Conservation (phyloP, 1,140 invertebrate species). For the Choristoneura fumiferana region DNA sequence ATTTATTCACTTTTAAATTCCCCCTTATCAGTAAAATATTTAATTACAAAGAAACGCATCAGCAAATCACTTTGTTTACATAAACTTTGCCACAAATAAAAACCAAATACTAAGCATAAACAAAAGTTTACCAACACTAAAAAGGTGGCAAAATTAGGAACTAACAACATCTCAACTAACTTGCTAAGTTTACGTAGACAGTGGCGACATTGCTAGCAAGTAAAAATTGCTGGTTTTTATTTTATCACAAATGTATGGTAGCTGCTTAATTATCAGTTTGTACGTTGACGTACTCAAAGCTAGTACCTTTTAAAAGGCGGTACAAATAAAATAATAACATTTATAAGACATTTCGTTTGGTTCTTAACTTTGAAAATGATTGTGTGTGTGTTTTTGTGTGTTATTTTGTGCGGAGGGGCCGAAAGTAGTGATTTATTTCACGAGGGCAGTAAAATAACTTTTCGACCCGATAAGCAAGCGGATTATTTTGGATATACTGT, state of each 20-base stretch:
- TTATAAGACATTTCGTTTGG: background rate
- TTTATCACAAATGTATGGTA: too few relatives aligned
- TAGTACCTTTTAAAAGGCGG: background rate
- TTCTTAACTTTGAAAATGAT: background rate
- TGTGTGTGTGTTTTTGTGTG: background rate
- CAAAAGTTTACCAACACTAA: too few relatives aligned
- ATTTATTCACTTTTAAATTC: too few relatives aligned
- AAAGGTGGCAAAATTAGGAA: too few relatives aligned
- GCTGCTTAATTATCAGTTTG: background rate
- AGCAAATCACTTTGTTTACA: too few relatives aligned
- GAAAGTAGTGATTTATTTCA: conserved; percentile 39
- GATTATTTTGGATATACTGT: conserved; percentile 53
- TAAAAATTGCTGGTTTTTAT: too few relatives aligned
- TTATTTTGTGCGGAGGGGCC: background rate
- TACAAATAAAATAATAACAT: background rate
- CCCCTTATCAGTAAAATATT: background rate
- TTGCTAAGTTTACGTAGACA: too few relatives aligned
- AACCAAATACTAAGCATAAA: too few relatives aligned
- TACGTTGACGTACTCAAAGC: background rate
- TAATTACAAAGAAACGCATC: background rate
- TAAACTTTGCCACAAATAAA: too few relatives aligned
- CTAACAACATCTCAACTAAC: too few relatives aligned
- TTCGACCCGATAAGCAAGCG: conserved; percentile 30
- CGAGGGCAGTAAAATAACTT: conserved; percentile 39
- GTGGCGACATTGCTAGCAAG: too few relatives aligned